phyloP scores from a whole-genome alignment of 2,888 invertebrate species.

The Philonicus albiceps region DNA sequence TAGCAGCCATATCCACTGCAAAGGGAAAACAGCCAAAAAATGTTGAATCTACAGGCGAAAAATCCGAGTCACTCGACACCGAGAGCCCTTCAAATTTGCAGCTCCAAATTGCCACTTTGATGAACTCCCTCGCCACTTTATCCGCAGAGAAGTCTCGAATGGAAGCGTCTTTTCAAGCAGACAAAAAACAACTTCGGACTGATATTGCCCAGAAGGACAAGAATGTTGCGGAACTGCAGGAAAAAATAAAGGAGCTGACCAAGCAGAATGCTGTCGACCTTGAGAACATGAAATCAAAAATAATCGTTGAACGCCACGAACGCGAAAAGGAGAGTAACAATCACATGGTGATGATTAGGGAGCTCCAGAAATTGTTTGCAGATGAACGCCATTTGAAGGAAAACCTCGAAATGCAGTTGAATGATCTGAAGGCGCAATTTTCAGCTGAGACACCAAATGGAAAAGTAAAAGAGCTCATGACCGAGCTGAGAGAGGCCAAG shows the following conservation, averaged over 20 bases:
- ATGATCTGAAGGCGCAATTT: conserved; percentile 65
- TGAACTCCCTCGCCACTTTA: conserved; percentile 77
- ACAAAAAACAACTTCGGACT: conserved; percentile 70
- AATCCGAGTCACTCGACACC: conserved; percentile 36
- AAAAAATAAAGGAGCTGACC: conserved; percentile 68
- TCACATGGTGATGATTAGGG: conserved; percentile 79
- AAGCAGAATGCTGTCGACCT: conserved; percentile 69
- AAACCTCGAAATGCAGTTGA: conserved; percentile 72
- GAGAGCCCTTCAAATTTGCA: conserved; percentile 49
- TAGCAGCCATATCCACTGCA: conserved; percentile 65
- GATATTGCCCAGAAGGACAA: conserved; percentile 66
- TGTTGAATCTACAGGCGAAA: neutral
- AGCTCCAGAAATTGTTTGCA: conserved; percentile 78
- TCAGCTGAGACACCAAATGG: conserved; percentile 58
- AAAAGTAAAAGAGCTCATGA: conserved; percentile 66
- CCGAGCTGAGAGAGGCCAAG: conserved; percentile 72
- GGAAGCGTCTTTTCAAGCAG: conserved; percentile 82
- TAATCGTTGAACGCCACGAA: conserved; percentile 80
- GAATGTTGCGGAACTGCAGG: conserved; percentile 67
- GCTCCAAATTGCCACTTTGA: conserved; percentile 69
- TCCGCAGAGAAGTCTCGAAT: conserved; percentile 84
- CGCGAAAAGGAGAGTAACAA: conserved; percentile 82
- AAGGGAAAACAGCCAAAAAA: conserved; percentile 47
- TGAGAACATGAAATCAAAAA: conserved; percentile 74
- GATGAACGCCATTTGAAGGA: conserved; percentile 79